Conservation (phyloP, 1,140 invertebrate species). For the Diabrotica undecimpunctata region DNA sequence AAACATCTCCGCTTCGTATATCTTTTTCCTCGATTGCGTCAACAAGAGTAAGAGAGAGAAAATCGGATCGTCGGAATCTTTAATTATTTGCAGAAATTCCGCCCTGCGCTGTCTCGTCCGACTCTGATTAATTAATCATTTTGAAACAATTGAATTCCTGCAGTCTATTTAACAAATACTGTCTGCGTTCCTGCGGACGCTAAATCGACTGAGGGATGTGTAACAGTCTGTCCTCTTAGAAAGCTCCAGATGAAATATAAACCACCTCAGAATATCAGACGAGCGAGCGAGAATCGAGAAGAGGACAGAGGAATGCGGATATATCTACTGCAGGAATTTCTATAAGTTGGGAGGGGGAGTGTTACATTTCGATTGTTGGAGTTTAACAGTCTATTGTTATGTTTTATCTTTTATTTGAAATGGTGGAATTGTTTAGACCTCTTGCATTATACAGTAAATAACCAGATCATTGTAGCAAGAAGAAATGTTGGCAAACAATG, state of each 20-base stretch:
- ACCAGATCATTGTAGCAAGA: too few relatives aligned
- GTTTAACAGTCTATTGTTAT: too few relatives aligned
- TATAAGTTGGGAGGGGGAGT: too few relatives aligned
- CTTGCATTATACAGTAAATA: too few relatives aligned
- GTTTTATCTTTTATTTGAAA: too few relatives aligned
- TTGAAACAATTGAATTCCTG: conserved; percentile 30
- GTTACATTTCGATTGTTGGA: too few relatives aligned
- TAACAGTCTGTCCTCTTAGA: conserved; percentile 22
- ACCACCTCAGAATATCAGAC: conserved; percentile 22
- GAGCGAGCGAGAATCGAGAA: conserved; percentile 22
- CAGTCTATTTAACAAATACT: conserved; percentile 30
- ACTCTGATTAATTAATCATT: conserved; percentile 31
- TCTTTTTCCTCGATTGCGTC: too few relatives aligned
- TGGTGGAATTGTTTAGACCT: too few relatives aligned
- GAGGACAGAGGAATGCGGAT: conserved; percentile 19
- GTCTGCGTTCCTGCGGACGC: conserved; percentile 27
- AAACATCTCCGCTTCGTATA: too few relatives aligned
- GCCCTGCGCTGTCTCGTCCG: not conserved
- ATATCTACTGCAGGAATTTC: conserved; percentile 5
- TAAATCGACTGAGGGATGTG: conserved; percentile 23
- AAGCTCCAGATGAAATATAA: conserved; percentile 26
- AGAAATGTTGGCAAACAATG: too few relatives aligned
- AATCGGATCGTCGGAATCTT: conserved; percentile 22
- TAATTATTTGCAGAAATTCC: conserved; percentile 27
- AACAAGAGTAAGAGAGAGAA: too few relatives aligned